These are phyloP conservation scores for Anguilla marmorata DNA, from an alignment of 2,797 vertebrate genomes.

Conservation along the genomic window DNA sequence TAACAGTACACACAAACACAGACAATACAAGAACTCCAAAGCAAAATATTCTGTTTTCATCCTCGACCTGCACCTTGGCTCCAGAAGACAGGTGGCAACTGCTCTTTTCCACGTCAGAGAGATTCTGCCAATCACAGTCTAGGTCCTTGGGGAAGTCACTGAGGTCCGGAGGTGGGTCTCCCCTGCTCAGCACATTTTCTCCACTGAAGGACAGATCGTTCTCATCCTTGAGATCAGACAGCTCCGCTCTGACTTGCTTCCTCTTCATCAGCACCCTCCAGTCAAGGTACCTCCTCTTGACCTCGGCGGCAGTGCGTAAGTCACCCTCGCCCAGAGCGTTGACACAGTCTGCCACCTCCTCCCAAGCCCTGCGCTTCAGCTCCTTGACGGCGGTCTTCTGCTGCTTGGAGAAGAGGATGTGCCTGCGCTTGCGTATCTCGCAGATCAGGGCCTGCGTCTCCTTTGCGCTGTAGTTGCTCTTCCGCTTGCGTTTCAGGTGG, in stretches of 20 bases:
- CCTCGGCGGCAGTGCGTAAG: conserved; percentile 86
- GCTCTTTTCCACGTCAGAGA: conserved; percentile 77
- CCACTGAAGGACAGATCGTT: conserved; percentile 84
- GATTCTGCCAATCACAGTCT: conserved; percentile 87
- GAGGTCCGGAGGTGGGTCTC: conserved; percentile 84
- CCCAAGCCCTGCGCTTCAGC: conserved; percentile 92
- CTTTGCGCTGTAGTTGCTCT: conserved; percentile 94
- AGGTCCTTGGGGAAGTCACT: conserved; percentile 79
- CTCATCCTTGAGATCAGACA: conserved; percentile 79
- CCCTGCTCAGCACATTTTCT: conserved; percentile 76
- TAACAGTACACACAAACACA: background rate
- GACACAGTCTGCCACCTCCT: conserved; percentile 90
- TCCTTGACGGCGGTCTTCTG: conserved; percentile 93
- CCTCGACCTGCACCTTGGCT: conserved; percentile 85
- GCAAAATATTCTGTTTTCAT: conserved; percentile 70
- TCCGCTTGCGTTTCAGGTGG: conserved; percentile 89
- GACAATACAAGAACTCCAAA: background rate
- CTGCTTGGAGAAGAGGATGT: conserved; percentile 89
- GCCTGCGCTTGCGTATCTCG: conserved; percentile 88
- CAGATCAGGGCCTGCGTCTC: conserved; percentile 91
- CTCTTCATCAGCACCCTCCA: conserved; percentile 89
- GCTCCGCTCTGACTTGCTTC: conserved; percentile 84
- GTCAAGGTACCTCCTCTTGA: conserved; percentile 89
- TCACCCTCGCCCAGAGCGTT: conserved; percentile 89
- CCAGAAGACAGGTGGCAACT: conserved; percentile 73